A percentile compares a stretch with the other conserved stretches of the same genome.
Conservation (phyloP, 2,797 vertebrate species). For the Argyrosomus regius region DNA sequence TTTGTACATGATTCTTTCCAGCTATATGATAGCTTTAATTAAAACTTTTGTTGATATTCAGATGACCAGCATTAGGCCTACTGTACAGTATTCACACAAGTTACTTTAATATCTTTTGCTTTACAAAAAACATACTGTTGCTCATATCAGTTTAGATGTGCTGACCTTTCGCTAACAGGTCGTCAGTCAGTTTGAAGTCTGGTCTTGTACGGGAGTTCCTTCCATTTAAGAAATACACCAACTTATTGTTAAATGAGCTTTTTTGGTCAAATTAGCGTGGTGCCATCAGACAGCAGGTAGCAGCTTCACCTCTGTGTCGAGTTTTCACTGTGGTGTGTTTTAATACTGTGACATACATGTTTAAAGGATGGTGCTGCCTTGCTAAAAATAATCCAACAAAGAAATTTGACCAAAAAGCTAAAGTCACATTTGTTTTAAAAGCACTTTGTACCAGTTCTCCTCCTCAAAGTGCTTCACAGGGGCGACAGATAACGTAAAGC, state of each 20-base stretch:
- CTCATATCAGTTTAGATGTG: conserved; percentile 28
- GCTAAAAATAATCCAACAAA: not conserved
- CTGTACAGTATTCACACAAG: conserved; percentile 54
- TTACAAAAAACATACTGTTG: conserved; percentile 56
- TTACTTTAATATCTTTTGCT: conserved; percentile 46
- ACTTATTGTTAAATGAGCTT: conserved; percentile 18
- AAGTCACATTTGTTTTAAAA: conserved; percentile 31
- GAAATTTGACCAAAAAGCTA: conserved; percentile 51
- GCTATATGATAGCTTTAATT: conserved; percentile 67
- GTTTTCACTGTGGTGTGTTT: conserved; percentile 30
- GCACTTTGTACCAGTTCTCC: conserved; percentile 45
- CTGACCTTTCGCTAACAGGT: conserved; percentile 19
- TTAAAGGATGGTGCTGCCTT: conserved; percentile 5
- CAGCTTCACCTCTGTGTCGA: conserved; percentile 3
- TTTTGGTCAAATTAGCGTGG: conserved; percentile 33
- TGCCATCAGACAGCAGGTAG: conserved; percentile 17
- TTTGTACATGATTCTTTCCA: conserved; percentile 37
- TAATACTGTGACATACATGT: conserved; percentile 41
- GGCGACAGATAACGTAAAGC: conserved; percentile 16
- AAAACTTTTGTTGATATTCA: conserved; percentile 31
- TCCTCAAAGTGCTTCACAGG: conserved; percentile 38
- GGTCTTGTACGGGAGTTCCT: conserved; percentile 18
- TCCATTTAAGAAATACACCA: conserved; percentile 2
- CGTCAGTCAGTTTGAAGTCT: conserved; percentile 27
- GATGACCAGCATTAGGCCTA: conserved; percentile 45